A percentile compares a stretch with the other conserved stretches of the same genome.
phyloP scores from a whole-genome alignment of 2,888 invertebrate genomes.

The Drosophila nigricruria region DNA sequence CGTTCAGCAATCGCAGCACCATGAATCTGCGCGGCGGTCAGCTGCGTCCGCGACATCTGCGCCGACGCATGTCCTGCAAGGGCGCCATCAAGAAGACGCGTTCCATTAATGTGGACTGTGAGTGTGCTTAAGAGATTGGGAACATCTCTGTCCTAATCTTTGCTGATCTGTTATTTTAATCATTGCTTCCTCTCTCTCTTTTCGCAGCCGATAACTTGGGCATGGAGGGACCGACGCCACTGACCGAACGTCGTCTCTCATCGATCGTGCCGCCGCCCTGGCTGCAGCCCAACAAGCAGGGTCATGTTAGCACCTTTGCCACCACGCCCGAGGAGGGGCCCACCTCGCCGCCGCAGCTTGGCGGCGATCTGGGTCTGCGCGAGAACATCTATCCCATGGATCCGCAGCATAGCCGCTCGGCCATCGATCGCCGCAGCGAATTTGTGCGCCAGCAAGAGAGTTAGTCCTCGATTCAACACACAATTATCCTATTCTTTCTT shows the following conservation, averaged over 20 bases:
- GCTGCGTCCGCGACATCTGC: conserved; percentile 87
- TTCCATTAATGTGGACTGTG: conserved; percentile 96
- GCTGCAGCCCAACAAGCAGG: conserved; percentile 83
- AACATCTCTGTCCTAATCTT: too few relatives aligned
- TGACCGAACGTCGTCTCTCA: conserved; percentile 87
- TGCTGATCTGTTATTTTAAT: background rate
- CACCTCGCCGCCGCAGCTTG: conserved; percentile 61
- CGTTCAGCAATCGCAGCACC: conserved; percentile 91
- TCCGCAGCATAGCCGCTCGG: conserved; percentile 81
- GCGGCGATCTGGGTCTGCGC: conserved; percentile 74
- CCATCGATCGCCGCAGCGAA: conserved; percentile 84
- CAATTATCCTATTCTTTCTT: background rate
- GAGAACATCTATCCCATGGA: conserved; percentile 84
- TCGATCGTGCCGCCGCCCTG: conserved; percentile 85
- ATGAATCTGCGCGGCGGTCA: conserved; percentile 87
- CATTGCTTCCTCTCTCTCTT: background rate
- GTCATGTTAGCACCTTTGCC: conserved; percentile 78
- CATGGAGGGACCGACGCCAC: conserved; percentile 88
- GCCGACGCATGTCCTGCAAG: conserved; percentile 93
- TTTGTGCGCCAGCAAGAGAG: conserved; percentile 84
- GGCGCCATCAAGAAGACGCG: conserved; percentile 97
- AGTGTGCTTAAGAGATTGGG: conserved; percentile 83
- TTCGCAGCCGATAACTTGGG: conserved; percentile 91
- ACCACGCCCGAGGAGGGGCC: conserved; percentile 83
- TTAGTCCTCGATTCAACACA: conserved; percentile 64